Percentiles rank a stretch among this genome's conserved stretches.
phyloP scores from a whole-genome alignment of 2,888 invertebrate genomes.

The Dynastes hyllus region DNA sequence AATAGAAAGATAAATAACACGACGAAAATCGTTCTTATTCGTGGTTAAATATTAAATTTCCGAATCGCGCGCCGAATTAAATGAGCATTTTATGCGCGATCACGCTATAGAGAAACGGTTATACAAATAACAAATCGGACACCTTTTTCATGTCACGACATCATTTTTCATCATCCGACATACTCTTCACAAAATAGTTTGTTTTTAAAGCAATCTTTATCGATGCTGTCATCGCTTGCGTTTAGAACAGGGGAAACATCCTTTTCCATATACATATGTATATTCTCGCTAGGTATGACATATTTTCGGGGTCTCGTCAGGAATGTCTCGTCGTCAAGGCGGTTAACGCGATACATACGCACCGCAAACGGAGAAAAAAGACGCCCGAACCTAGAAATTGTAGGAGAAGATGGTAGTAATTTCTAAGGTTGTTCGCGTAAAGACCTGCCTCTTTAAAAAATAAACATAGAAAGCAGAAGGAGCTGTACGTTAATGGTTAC shows the following conservation, averaged over 20 bases:
- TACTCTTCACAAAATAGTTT: background rate
- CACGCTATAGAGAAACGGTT: background rate
- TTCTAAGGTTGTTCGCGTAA: constrained; percentile 5
- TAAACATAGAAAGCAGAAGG: constrained; percentile 1
- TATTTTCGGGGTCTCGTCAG: background rate
- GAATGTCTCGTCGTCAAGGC: background rate
- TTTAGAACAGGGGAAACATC: constrained; percentile 3
- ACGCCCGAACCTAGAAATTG: background rate
- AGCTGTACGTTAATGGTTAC: constrained; percentile 6
- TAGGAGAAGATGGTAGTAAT: constrained; percentile 1
- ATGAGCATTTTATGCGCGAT: constrained; percentile 4
- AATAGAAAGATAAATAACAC: background rate
- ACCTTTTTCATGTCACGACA: constrained; percentile 6
- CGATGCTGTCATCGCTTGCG: constrained; percentile 7
- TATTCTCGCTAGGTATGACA: background rate
- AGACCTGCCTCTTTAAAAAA: constrained; percentile 15
- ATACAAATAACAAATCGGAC: constrained; percentile 8
- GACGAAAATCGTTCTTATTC: background rate
- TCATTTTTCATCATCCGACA: background rate
- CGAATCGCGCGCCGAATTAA: background rate
- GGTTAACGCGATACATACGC: too few relatives aligned
- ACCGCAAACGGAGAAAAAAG: background rate
- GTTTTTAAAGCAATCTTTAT: constrained; percentile 10
- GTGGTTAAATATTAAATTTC: background rate
- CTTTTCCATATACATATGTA: background rate